Evolutionary conservation across 2,888 invertebrate genomes (phyloP), one percentile per base, ranked within the genome.

Genomic region (Drosophila anceps): DNA sequence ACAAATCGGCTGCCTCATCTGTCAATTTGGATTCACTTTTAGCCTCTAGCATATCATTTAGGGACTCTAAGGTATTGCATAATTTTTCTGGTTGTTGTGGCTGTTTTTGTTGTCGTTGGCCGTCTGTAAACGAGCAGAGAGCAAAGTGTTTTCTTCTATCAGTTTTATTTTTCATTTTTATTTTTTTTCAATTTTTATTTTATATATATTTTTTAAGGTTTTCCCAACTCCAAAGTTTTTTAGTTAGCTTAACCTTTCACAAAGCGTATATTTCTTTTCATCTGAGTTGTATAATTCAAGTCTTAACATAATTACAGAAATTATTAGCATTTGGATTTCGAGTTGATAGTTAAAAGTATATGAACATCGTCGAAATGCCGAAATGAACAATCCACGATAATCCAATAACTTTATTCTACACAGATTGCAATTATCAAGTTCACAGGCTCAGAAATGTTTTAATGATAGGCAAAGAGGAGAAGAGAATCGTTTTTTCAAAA

Each of bases 61-160:
- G 51, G 54, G 78, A 64, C 68, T 75, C 58, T 74, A 69, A 44
- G 60, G 53, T 46, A 62, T 72, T 62, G 57, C 54, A 50, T 55
- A 76, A 78, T 71, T 72, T 82, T 61, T 65, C 66, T 35, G 68
- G 66, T 53, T 69, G 51, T 44, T 66, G 69, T 27, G 44, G 44
- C 51, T 76, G 62, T 59, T 71, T 54, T 53, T 59, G 63, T 53
- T 69, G 69, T 76, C 61, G 59, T 76, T 66, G 57, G 59, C 71
- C 70, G 81, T 84, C 86, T 86, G 86, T 86, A 86, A 84, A 88
- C 82, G 83, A 82, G 77, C 83, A 88, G 79, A 84, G 70, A 85
- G 69, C 71, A 79, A 64, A 81, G 82, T 69, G 18, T 79, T 81
- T 86, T 78, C 73, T 70, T 70, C 84, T 62, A 82, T 84, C 79